A percentile compares a stretch with the other conserved stretches of the same genome.
Evolutionary conservation across 2,888 invertebrate genomes (phyloP).

Genomic region (Ormyrus pomaceus): DNA sequence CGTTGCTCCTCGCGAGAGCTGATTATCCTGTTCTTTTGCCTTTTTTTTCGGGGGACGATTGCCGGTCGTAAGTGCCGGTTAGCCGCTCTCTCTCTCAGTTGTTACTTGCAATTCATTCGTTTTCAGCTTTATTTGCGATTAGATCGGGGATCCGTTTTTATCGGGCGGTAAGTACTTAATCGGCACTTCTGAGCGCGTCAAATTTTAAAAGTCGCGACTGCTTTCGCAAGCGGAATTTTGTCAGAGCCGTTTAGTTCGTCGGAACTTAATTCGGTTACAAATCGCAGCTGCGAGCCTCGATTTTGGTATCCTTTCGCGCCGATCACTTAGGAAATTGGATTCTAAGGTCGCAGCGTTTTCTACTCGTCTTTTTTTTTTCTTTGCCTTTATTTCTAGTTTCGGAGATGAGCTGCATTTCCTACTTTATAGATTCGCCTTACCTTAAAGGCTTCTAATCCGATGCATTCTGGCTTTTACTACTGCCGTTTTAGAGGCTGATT

Average conservation of each 20-base stretch:
- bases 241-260: too few species aligned
- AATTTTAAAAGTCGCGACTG: too few species aligned
- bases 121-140: too few species aligned
- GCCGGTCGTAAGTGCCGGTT: too few species aligned
- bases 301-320: constrained; percentile 23
- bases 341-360: constrained; percentile 15
- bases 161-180: too few species aligned
- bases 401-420: constrained; percentile 33
- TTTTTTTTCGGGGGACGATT: neutral
- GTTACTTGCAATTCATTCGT: too few species aligned
- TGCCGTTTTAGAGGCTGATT: constrained; percentile 30
- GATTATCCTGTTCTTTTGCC: neutral
- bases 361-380: neutral
- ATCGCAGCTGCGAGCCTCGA: neutral
- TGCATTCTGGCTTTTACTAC: constrained; percentile 4
- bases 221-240: too few species aligned
- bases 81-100: too few species aligned
- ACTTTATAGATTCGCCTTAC: constrained; percentile 8
- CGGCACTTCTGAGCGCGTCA: too few species aligned
- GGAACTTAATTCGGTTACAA: constrained; percentile 8
- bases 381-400: constrained; percentile 17
- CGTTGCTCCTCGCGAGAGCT: constrained; percentile 7
- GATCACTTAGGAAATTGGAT: constrained; percentile 39
- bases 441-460: constrained; percentile 2
- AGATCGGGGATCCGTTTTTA: too few species aligned